phyloP scores from a whole-genome alignment of 1,140 invertebrate genomes.

The Drosophila pallidifrons region DNA sequence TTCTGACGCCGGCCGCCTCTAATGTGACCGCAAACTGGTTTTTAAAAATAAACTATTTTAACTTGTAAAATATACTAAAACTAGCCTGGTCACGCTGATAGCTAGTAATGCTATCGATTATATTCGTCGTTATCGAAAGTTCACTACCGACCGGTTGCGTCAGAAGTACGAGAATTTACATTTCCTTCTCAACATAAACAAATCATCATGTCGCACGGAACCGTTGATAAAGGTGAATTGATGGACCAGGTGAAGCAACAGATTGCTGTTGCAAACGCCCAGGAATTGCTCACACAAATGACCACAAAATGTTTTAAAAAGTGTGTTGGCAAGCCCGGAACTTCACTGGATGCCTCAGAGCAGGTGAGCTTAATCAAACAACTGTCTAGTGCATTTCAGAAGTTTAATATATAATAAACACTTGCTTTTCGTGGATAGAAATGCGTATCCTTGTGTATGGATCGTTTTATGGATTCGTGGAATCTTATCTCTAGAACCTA shows the following conservation, averaged over 20 bases:
- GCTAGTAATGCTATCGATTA: constrained; percentile 1
- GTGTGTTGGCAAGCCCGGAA: constrained; percentile 96
- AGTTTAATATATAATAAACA: neutral
- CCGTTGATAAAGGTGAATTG: constrained; percentile 92
- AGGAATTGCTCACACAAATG: constrained; percentile 97
- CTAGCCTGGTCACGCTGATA: neutral
- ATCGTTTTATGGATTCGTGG: constrained; percentile 98
- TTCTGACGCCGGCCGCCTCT: constrained; percentile 63
- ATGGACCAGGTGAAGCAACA: constrained; percentile 99
- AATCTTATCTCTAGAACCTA: constrained; percentile 95
- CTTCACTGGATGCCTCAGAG: constrained; percentile 95
- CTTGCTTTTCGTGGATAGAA: constrained; percentile 87
- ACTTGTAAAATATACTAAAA: neutral
- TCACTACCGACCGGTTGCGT: constrained; percentile 44
- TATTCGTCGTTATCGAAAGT: constrained; percentile 32
- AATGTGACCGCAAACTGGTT: neutral
- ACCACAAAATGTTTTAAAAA: constrained; percentile 99
- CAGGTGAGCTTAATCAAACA: constrained; percentile 87
- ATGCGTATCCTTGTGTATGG: constrained; percentile 99
- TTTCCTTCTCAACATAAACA: constrained; percentile 33
- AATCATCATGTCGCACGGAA: constrained; percentile 55
- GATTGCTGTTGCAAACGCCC: constrained; percentile 96
- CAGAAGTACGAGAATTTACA: constrained; percentile 28
- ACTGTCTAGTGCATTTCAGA: neutral
- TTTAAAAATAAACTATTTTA: no score